Conservation (phyloP, 2,113 vertebrate species). For the Podarcis cretensis region DNA sequence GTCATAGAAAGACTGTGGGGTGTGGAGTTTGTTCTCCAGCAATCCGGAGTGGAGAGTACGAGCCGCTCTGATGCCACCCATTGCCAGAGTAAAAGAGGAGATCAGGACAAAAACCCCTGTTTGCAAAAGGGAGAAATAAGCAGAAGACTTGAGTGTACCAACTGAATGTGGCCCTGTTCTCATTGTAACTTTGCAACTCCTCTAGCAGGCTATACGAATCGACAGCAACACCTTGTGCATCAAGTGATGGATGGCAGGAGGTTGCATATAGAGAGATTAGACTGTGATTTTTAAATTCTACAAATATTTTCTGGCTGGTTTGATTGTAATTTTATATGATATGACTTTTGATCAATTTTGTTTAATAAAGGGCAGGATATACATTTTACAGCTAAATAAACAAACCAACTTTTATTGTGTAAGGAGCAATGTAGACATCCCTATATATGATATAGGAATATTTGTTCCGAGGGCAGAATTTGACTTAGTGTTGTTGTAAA, state of each 20-base stretch:
- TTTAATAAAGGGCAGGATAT: too few relatives aligned
- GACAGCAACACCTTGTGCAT: too few relatives aligned
- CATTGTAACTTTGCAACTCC: neutral
- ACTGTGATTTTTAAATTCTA: too few relatives aligned
- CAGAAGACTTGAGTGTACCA: rapidly evolving
- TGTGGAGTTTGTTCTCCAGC: slow-evolving; percentile 90
- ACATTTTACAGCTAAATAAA: too few relatives aligned
- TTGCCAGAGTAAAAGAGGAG: slow-evolving; percentile 85
- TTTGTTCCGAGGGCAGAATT: too few relatives aligned
- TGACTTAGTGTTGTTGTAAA: too few relatives aligned
- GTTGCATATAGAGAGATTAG: too few relatives aligned
- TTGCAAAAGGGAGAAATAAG: neutral
- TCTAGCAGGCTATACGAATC: too few relatives aligned
- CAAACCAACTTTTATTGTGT: neutral
- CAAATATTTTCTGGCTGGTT: too few relatives aligned
- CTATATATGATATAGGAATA: neutral
- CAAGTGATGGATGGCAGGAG: too few relatives aligned
- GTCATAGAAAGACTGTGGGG: slow-evolving; percentile 94
- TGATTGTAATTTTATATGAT: too few relatives aligned
- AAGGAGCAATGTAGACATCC: neutral
- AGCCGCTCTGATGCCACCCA: slow-evolving; percentile 87
- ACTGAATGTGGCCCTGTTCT: rapidly evolving
- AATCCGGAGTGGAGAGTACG: slow-evolving; percentile 82
- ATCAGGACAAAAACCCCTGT: slow-evolving; percentile 88
- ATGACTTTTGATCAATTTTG: too few relatives aligned